Evolutionary conservation across 1,140 invertebrate species (phyloP).

Genomic region (Choristoneura fumiferana): DNA sequence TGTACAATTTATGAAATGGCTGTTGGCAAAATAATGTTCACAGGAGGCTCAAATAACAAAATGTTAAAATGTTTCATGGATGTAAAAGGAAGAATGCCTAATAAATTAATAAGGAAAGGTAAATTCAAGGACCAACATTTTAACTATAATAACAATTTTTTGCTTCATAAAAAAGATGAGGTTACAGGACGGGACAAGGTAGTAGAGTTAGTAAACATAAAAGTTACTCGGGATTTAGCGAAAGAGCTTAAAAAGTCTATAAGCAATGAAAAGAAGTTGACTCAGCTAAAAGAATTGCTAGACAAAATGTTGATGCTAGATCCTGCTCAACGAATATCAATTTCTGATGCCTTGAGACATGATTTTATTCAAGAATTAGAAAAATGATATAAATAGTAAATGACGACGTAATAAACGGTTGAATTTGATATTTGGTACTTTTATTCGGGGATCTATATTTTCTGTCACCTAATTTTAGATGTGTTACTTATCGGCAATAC

Average conservation of each 20-base stretch:
- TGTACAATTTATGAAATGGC: conserved; percentile 99
- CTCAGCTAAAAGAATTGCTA: conserved; percentile 95
- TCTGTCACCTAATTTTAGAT: no score
- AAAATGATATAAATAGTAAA: conserved; percentile 44
- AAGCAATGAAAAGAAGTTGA: conserved; percentile 92
- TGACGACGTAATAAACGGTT: conserved; percentile 11
- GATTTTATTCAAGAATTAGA: conserved; percentile 96
- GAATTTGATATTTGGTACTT: not conserved
- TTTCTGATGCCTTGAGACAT: conserved; percentile 96
- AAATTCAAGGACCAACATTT: conserved; percentile 98
- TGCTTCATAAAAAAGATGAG: conserved; percentile 98
- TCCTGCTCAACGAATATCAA: conserved; percentile 92
- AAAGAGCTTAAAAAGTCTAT: conserved; percentile 89
- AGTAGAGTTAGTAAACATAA: conserved; percentile 92
- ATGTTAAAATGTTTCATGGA: conserved; percentile 99
- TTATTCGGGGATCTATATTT: no score
- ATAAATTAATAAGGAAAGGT: conserved; percentile 96
- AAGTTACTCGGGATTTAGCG: conserved; percentile 89
- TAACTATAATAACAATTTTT: conserved; percentile 96
- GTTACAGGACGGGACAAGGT: conserved; percentile 98
- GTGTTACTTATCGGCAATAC: no score
- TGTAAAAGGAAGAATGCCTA: conserved; percentile 96
- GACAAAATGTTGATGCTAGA: conserved; percentile 96
- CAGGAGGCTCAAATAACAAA: conserved; percentile 98
- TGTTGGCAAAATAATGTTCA: conserved; percentile 98